Evolutionary conservation across 2,888 invertebrate genomes (phyloP).

Genomic region (Lochmaea capreae): DNA sequence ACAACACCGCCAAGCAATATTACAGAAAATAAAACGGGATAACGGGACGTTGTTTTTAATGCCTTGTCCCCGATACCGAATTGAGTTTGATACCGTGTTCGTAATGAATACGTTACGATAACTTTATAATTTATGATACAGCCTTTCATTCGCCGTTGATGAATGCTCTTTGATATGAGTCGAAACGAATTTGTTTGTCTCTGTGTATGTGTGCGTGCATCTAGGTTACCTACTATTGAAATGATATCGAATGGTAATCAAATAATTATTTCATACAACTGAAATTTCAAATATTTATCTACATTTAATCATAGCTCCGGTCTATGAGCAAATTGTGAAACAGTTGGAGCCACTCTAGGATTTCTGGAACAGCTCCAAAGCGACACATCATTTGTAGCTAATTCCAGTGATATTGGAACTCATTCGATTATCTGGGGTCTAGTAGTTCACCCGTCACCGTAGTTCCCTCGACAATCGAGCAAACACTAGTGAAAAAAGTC

Average conservation of each 20-base stretch:
- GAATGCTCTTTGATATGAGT: slow-evolving; percentile 35
- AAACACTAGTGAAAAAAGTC: too few species aligned
- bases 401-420: too few species aligned
- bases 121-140: slow-evolving; percentile 44
- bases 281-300: neutral
- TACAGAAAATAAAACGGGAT: slow-evolving; percentile 42
- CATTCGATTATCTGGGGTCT: too few species aligned
- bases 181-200: neutral
- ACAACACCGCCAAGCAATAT: slow-evolving; percentile 46
- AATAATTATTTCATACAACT: neutral
- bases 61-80: slow-evolving; percentile 44
- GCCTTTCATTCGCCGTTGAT: slow-evolving; percentile 38
- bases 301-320: neutral
- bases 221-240: neutral
- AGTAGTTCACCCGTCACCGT: too few species aligned
- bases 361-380: too few species aligned
- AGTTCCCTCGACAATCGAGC: too few species aligned
- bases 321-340: too few species aligned
- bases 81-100: slow-evolving; percentile 43
- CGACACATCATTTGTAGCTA: too few species aligned
- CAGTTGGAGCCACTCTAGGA: too few species aligned
- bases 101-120: slow-evolving; percentile 47
- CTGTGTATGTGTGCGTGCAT: neutral
- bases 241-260: neutral
- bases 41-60: slow-evolving; percentile 43